These are phyloP conservation scores for Anastrepha obliqua DNA, from an alignment of 1,140 invertebrate species.

Conservation along the genomic window DNA sequence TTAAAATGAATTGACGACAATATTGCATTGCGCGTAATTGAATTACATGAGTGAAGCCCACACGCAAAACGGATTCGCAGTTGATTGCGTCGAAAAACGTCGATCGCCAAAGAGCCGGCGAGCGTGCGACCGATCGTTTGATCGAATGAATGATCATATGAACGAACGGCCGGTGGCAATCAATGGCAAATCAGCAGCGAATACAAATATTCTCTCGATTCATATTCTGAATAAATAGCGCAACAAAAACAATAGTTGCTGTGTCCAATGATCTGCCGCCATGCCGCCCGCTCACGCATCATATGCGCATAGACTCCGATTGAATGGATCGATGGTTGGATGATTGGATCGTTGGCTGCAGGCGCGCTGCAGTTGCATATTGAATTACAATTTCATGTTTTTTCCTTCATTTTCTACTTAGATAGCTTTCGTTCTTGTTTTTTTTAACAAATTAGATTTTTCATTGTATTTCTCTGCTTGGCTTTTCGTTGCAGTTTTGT, in stretches of 20 bases:
- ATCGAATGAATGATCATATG: slow-evolving; percentile 40
- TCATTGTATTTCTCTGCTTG: background rate
- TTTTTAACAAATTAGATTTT: slow-evolving; percentile 30
- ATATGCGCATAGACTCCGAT: background rate
- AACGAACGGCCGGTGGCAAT: slow-evolving; percentile 21
- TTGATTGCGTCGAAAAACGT: slow-evolving; percentile 61
- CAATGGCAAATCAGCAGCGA: slow-evolving; percentile 36
- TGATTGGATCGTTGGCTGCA: background rate
- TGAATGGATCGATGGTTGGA: background rate
- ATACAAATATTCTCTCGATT: background rate
- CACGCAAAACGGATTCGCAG: slow-evolving; percentile 69
- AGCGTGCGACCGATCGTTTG: background rate
- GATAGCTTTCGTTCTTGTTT: background rate
- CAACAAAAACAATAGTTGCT: background rate
- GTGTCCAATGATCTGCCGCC: background rate
- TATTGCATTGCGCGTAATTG: slow-evolving; percentile 57
- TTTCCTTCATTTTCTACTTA: background rate
- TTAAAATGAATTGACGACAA: slow-evolving; percentile 15
- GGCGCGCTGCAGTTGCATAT: slow-evolving; percentile 47
- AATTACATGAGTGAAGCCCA: slow-evolving; percentile 60
- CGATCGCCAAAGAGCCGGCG: background rate
- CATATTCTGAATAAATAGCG: background rate
- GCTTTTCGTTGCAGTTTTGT: slow-evolving; percentile 80
- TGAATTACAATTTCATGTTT: slow-evolving; percentile 35
- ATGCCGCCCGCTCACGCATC: background rate